A percentile compares a stretch with the other conserved stretches of the same genome.
Evolutionary conservation across 2,113 vertebrate species (phyloP).

Genomic region (Cinclus cinclus): DNA sequence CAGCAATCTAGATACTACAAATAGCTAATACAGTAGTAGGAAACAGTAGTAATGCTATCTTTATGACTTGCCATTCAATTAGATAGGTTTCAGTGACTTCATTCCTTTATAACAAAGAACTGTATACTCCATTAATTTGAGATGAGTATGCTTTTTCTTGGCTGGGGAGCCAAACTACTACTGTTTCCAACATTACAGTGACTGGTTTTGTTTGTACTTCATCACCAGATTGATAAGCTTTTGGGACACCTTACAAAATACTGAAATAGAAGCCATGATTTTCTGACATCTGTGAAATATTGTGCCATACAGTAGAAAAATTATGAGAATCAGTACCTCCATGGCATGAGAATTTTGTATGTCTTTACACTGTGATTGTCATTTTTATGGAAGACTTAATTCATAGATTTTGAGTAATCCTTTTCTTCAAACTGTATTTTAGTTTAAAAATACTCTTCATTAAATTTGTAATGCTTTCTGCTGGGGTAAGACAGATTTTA

Average conservation of each 20-base stretch:
- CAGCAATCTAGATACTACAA: not conserved
- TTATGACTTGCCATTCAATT: not conserved
- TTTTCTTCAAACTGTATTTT: not conserved
- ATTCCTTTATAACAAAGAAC: not conserved
- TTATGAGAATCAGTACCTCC: not conserved
- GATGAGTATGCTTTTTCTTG: not conserved
- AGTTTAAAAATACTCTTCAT: not conserved
- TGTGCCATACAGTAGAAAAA: not conserved
- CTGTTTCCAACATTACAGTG: not conserved
- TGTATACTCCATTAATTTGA: not conserved
- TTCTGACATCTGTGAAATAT: not conserved
- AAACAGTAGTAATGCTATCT: not conserved
- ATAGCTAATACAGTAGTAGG: not conserved
- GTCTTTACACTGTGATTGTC: not conserved
- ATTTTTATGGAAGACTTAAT: not conserved
- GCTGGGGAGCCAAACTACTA: not conserved
- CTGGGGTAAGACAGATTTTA: not conserved
- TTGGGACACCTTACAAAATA: not conserved
- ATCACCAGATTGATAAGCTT: not conserved
- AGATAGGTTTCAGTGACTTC: not conserved
- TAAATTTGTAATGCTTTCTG: not conserved
- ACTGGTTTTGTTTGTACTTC: not conserved
- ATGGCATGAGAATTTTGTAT: not conserved
- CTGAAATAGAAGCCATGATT: not conserved
- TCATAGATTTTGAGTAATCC: not conserved